Conservation (phyloP, 2,888 invertebrate genomes). For the Drosophila pegasa region DNA sequence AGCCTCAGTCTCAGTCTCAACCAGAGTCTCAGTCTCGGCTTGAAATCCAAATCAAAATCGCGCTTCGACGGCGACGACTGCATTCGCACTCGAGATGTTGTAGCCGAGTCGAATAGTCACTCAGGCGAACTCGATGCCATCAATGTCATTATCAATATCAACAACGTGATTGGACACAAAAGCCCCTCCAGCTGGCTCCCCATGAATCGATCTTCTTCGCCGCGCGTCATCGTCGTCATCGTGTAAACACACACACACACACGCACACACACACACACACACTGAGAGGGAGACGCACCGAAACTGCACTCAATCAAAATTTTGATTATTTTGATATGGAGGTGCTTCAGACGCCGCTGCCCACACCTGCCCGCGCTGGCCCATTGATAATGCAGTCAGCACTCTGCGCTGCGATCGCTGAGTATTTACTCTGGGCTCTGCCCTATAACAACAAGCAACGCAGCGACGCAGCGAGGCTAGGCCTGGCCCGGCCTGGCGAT, state of each 20-base stretch:
- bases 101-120: constrained; percentile 69
- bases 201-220: constrained; percentile 56
- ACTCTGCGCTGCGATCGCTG: constrained; percentile 9
- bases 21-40: constrained; percentile 10
- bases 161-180: constrained; percentile 82
- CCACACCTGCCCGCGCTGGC: constrained; percentile 26
- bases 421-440: constrained; percentile 56
- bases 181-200: constrained; percentile 25
- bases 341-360: constrained; percentile 69
- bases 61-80: constrained; percentile 58
- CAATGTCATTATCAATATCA: constrained; percentile 83
- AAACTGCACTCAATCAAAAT: constrained; percentile 80
- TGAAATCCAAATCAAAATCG: constrained; percentile 67
- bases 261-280: constrained; percentile 66
- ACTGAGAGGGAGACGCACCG: too few relatives aligned
- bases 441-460: constrained; percentile 53
- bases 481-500: constrained; percentile 33
- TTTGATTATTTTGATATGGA: constrained; percentile 80
- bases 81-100: constrained; percentile 70
- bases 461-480: constrained; percentile 22
- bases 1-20: constrained; percentile 17
- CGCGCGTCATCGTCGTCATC: constrained; percentile 29
- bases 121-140: constrained; percentile 77
- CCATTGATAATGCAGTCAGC: constrained; percentile 61
- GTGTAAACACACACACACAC: constrained; percentile 76